Evolutionary conservation across 2,888 invertebrate species (phyloP).

Genomic region (Lissonota sp.): DNA sequence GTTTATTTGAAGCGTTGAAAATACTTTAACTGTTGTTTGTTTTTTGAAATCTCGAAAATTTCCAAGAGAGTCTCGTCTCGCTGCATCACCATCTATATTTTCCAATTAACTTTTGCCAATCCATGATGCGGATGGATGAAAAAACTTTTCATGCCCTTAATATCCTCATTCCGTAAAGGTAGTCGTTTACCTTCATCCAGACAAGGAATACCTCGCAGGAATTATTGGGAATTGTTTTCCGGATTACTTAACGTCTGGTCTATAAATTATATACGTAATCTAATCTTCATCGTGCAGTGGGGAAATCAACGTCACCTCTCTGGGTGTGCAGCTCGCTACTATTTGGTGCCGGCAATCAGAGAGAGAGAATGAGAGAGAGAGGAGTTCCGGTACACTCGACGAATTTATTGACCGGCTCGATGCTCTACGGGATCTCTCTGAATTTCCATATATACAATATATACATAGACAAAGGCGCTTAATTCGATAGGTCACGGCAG

Average conservation of each 20-base stretch:
- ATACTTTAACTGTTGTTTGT: no score
- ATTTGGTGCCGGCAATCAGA: neutral
- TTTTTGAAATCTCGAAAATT: no score
- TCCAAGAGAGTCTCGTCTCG: no score
- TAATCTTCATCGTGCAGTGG: constrained; percentile 30
- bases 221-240: no score
- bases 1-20: no score
- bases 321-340: neutral
- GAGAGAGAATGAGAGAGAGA: neutral
- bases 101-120: no score
- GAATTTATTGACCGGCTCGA: constrained; percentile 62
- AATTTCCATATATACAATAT: constrained; percentile 8
- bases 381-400: constrained; percentile 60
- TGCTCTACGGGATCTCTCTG: constrained; percentile 44
- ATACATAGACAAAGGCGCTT: constrained; percentile 15
- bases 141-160: no score
- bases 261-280: constrained; percentile 20
- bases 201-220: no score
- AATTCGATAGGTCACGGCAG: constrained; percentile 62
- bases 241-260: neutral
- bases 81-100: no score
- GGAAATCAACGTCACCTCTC: constrained; percentile 31
- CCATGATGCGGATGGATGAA: no score
- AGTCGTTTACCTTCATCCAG: no score
- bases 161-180: no score